phyloP scores from a whole-genome alignment of 2,888 invertebrate species.

The Poecilus cupreus region DNA sequence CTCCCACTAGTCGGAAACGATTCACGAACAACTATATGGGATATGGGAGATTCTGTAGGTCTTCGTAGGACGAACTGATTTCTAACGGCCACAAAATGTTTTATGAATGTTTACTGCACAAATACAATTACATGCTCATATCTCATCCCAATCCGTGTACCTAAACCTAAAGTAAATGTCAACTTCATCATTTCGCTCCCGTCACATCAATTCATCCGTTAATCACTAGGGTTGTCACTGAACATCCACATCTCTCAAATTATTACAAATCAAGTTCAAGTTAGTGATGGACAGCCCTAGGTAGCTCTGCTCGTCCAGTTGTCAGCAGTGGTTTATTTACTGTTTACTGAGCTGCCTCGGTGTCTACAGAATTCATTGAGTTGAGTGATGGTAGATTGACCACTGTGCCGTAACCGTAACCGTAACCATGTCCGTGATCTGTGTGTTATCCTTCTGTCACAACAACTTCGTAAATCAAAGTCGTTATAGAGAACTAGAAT shows the following conservation, averaged over 20 bases:
- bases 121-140: too few species aligned
- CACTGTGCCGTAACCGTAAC: slow-evolving; percentile 32
- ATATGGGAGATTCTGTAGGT: slow-evolving; percentile 57
- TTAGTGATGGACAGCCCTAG: neutral
- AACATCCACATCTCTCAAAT: neutral
- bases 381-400: slow-evolving; percentile 54
- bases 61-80: slow-evolving; percentile 54
- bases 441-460: slow-evolving; percentile 11
- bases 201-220: slow-evolving; percentile 8
- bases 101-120: slow-evolving; percentile 53
- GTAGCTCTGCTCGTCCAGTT: slow-evolving; percentile 41
- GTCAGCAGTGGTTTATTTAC: slow-evolving; percentile 53
- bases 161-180: slow-evolving; percentile 12
- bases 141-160: slow-evolving; percentile 18
- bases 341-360: slow-evolving; percentile 47
- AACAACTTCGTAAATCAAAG: slow-evolving; percentile 36
- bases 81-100: slow-evolving; percentile 54
- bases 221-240: neutral
- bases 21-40: slow-evolving; percentile 15
- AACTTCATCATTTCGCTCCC: neutral
- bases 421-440: slow-evolving; percentile 11
- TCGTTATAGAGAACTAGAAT: slow-evolving; percentile 64
- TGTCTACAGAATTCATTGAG: slow-evolving; percentile 55
- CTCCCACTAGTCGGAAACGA: slow-evolving; percentile 24
- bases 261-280: neutral